Evolutionary conservation across 2,113 vertebrate species (phyloP).

Genomic region (Megaceryle maxima): DNA sequence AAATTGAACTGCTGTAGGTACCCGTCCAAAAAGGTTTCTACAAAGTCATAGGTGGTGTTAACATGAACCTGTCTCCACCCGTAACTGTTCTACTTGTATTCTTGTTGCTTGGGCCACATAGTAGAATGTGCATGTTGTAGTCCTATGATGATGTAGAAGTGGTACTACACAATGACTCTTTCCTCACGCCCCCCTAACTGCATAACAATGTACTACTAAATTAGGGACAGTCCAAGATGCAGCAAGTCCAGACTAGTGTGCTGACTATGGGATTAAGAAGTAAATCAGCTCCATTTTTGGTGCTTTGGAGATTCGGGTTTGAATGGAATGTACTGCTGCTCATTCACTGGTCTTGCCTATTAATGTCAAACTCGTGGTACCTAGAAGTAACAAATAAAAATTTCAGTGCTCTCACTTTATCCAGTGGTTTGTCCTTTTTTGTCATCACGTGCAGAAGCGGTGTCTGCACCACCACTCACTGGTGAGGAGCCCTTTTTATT

Average conservation of each 20-base stretch:
- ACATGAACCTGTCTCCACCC: conserved; percentile 72
- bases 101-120: conserved; percentile 85
- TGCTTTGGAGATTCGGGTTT: conserved; percentile 71
- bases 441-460: neutral
- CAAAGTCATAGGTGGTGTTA: conserved; percentile 87
- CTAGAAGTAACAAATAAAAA: conserved; percentile 79
- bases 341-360: conserved; percentile 75
- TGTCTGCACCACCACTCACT: accelerated
- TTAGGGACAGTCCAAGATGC: conserved; percentile 67
- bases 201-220: conserved; percentile 71
- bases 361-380: conserved; percentile 72
- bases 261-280: conserved; percentile 63
- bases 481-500: neutral
- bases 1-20: conserved; percentile 77
- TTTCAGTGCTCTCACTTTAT: conserved; percentile 69
- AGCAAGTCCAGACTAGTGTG: conserved; percentile 72
- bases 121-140: conserved; percentile 94
- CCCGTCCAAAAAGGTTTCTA: conserved; percentile 76
- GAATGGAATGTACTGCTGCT: conserved; percentile 69
- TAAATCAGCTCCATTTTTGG: conserved; percentile 73
- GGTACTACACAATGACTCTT: conserved; percentile 77
- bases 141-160: conserved; percentile 85
- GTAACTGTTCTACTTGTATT: conserved; percentile 80
- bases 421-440: conserved; percentile 44
- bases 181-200: conserved; percentile 65